Conservation (phyloP, 2,113 vertebrate genomes). For the Dissostichus mawsoni region DNA sequence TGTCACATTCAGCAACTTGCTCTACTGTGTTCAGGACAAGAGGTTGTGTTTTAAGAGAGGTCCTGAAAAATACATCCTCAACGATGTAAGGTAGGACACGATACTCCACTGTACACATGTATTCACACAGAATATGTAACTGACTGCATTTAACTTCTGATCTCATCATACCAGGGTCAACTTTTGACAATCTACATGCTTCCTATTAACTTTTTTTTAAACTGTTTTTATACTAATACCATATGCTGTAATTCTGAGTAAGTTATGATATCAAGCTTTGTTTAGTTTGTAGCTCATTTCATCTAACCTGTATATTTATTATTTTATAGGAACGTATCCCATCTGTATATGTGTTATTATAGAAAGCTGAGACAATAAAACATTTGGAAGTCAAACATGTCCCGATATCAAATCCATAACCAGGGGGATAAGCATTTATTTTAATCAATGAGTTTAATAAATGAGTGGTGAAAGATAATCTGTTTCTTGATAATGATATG, state of each 20-base stretch:
- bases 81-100: slow-evolving; percentile 79
- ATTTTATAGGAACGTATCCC: not conserved
- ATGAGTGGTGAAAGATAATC: not conserved
- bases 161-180: not conserved
- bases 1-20: slow-evolving; percentile 77
- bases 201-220: not conserved
- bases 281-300: not conserved
- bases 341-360: not conserved
- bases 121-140: not conserved
- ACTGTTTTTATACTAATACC: not conserved
- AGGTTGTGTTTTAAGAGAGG: slow-evolving; percentile 63
- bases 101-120: not conserved
- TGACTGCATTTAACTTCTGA: not conserved
- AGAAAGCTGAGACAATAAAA: not conserved
- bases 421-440: not conserved
- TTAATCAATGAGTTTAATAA: not conserved
- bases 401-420: not conserved
- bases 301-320: not conserved
- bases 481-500: not conserved
- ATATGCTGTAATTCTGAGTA: not conserved
- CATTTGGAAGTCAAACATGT: not conserved
- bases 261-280: not conserved
- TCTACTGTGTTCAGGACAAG: slow-evolving; percentile 75
- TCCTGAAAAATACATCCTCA: slow-evolving; percentile 77
- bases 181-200: not conserved